Conservation (phyloP, 2,113 vertebrate species). For the Terrapene triunguis region DNA sequence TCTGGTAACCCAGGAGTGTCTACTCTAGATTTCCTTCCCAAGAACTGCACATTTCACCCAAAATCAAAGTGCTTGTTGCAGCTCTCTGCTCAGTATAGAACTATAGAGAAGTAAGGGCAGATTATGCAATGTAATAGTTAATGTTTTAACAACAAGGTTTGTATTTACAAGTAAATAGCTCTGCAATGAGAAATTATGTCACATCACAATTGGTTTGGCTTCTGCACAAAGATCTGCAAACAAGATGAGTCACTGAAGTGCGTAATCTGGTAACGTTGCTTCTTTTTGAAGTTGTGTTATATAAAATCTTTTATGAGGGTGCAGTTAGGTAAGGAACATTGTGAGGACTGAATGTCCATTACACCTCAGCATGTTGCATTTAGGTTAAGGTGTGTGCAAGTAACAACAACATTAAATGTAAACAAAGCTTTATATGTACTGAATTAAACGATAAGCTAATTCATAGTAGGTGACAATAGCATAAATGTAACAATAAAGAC, state of each 20-base stretch:
- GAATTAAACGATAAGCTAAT: conserved; percentile 35
- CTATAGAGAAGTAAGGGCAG: neutral
- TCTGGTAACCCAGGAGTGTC: neutral
- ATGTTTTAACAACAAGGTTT: conserved; percentile 17
- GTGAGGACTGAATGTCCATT: neutral
- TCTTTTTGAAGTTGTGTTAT: conserved; percentile 32
- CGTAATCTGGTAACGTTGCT: conserved; percentile 18
- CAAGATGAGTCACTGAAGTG: conserved; percentile 62
- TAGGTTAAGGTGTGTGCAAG: neutral
- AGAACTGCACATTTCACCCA: neutral
- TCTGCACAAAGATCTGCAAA: conserved; percentile 37
- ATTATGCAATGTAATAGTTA: neutral
- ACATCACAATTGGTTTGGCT: conserved; percentile 30
- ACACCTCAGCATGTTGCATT: neutral
- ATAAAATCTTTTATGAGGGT: conserved; percentile 8
- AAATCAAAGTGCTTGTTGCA: neutral
- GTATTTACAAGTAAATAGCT: conserved; percentile 43
- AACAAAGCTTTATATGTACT: neutral
- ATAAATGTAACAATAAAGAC: conserved; percentile 15
- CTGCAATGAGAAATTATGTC: conserved; percentile 38
- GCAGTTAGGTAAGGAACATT: conserved; percentile 1
- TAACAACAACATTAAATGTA: neutral
- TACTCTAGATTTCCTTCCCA: neutral
- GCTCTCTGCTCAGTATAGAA: neutral
- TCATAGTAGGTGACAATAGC: conserved; percentile 14